Conservation (phyloP, 2,797 vertebrate genomes). For the Falco novaeseelandiae region DNA sequence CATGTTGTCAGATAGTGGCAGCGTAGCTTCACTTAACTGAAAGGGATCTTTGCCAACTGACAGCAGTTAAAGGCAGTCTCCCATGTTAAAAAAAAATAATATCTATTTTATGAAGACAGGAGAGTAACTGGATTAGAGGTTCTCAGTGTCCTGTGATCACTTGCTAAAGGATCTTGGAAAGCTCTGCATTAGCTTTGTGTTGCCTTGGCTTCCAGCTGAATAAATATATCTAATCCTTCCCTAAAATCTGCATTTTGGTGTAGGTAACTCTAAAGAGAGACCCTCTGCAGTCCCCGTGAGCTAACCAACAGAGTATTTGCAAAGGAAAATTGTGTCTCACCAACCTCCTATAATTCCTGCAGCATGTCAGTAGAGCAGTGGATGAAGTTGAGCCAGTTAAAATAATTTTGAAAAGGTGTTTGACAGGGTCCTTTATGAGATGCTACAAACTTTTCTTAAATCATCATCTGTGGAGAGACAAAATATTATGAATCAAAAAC, state of each 20-base stretch:
- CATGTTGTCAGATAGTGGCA: slow-evolving; percentile 3
- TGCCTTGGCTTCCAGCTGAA: neutral
- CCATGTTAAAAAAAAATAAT: neutral
- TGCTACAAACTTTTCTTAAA: slow-evolving; percentile 35
- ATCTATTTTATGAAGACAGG: neutral
- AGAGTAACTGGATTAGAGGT: neutral
- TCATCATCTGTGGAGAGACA: neutral
- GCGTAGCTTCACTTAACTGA: neutral
- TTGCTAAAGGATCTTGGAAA: slow-evolving; percentile 8
- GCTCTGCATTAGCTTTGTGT: neutral
- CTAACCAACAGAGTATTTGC: neutral
- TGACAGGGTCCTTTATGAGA: slow-evolving; percentile 24
- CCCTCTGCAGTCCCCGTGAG: neutral
- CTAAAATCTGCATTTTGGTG: slow-evolving; percentile 14
- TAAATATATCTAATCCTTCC: neutral
- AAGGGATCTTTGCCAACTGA: neutral
- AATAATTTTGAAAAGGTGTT: slow-evolving; percentile 39
- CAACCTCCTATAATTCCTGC: neutral
- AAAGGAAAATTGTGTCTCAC: slow-evolving; percentile 14
- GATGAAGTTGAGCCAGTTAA: slow-evolving; percentile 29
- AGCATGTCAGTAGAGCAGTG: neutral
- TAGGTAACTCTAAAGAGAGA: neutral
- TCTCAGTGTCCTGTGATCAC: neutral
- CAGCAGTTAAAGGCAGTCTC: neutral
- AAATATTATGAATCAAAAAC: slow-evolving; percentile 46